Conservation (phyloP, 2,888 invertebrate genomes). For the Chloroclysta siterata region DNA sequence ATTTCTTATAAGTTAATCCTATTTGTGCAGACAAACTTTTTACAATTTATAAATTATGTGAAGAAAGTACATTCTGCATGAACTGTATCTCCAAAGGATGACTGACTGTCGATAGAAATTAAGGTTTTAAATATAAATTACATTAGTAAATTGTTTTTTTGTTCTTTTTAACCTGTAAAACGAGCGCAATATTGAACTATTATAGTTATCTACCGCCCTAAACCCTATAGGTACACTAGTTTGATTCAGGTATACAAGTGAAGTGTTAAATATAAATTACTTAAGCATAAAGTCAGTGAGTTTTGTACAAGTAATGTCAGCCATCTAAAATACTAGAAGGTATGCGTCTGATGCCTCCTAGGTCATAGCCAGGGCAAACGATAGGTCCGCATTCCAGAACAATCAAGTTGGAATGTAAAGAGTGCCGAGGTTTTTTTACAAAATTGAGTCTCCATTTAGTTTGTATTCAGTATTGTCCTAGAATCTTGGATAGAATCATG, state of each 20-base stretch:
- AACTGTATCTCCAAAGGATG: conserved; percentile 47
- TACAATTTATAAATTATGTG: conserved; percentile 66
- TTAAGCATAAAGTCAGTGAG: conserved; percentile 67
- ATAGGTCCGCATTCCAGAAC: background rate
- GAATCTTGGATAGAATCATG: too few species aligned
- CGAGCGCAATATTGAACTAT: conserved; percentile 9
- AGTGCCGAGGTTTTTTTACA: background rate
- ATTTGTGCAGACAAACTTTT: conserved; percentile 75
- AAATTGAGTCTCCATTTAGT: background rate
- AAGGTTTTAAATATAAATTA: conserved; percentile 36
- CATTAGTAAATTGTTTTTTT: conserved; percentile 28
- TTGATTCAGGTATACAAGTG: conserved; percentile 35
- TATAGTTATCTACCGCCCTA: conserved; percentile 8
- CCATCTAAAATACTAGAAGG: conserved; percentile 67
- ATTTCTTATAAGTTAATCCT: conserved; percentile 72
- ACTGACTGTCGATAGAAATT: conserved; percentile 52
- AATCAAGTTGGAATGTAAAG: background rate
- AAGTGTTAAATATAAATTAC: conserved; percentile 69
- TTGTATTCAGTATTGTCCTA: too few species aligned
- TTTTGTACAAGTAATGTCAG: conserved; percentile 78
- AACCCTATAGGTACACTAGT: conserved; percentile 34
- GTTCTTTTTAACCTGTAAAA: conserved; percentile 21
- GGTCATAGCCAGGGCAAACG: conserved; percentile 11
- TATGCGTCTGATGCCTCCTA: conserved; percentile 38
- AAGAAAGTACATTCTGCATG: conserved; percentile 48